These are phyloP conservation scores for Centropyge bicolor DNA, from an alignment of 2,797 vertebrate species.

Conservation along the genomic window DNA sequence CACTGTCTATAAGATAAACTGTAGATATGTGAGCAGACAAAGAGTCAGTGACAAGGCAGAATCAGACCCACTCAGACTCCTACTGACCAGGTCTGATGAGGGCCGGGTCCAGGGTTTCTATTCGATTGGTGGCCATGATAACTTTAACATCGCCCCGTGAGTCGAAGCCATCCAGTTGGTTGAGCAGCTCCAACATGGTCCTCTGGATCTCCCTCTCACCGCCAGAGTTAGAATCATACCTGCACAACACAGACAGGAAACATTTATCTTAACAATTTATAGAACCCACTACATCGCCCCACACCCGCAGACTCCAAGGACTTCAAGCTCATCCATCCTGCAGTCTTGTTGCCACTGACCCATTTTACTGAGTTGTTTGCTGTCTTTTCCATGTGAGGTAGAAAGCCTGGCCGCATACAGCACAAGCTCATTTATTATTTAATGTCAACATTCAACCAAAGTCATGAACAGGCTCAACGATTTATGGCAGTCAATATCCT, in stretches of 20 bases:
- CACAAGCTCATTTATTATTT: constrained; percentile 27
- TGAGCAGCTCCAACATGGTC: constrained; percentile 97
- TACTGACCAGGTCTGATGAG: constrained; percentile 95
- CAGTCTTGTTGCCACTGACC: constrained; percentile 1
- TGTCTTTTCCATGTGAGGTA: neutral
- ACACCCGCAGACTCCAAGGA: neutral
- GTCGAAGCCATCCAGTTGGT: constrained; percentile 97
- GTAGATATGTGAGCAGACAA: neutral
- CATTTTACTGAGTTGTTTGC: neutral
- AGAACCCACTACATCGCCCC: too few species aligned
- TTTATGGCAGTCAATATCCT: neutral
- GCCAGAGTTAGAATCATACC: constrained; percentile 97
- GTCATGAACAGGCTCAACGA: neutral
- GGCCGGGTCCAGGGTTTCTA: constrained; percentile 97
- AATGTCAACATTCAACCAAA: constrained; percentile 9
- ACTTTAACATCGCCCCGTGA: constrained; percentile 97
- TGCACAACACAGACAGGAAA: constrained; percentile 53
- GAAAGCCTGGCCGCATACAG: neutral
- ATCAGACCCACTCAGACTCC: too few species aligned
- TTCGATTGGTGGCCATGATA: constrained; percentile 98
- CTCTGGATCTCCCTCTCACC: constrained; percentile 97
- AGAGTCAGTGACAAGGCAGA: neutral
- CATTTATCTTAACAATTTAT: neutral
- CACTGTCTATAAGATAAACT: constrained; percentile 27
- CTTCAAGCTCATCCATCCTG: neutral